These are phyloP conservation scores for Dicranocentrus wangi DNA, from an alignment of 2,888 invertebrate genomes.

Conservation along the genomic window DNA sequence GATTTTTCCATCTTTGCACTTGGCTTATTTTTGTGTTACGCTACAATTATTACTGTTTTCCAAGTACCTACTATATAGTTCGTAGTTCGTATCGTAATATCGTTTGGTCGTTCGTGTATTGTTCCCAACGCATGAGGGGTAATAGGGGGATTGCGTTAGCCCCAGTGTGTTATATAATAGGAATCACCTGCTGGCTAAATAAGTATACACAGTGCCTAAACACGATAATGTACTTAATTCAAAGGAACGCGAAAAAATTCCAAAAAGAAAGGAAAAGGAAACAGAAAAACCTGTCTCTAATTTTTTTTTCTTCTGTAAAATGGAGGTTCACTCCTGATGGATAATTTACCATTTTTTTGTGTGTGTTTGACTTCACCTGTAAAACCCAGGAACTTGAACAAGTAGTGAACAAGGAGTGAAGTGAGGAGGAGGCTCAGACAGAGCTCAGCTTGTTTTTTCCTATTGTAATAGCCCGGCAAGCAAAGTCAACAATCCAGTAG, in stretches of 20 bases:
- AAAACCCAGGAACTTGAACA: too few relatives aligned
- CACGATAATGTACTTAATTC: slow-evolving; percentile 19
- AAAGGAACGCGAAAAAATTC: background rate
- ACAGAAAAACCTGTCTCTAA: slow-evolving; percentile 33
- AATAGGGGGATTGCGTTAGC: too few relatives aligned
- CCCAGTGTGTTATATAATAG: background rate
- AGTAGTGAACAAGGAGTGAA: too few relatives aligned
- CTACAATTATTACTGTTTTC: slow-evolving; percentile 38
- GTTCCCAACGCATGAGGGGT: background rate
- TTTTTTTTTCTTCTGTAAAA: background rate
- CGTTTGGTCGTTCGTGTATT: background rate
- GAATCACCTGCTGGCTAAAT: slow-evolving; percentile 10
- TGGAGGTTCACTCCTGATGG: background rate
- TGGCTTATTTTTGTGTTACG: slow-evolving; percentile 59
- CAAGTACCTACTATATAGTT: background rate
- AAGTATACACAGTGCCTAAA: slow-evolving; percentile 7
- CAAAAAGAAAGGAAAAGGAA: slow-evolving; percentile 51
- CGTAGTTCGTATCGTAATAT: background rate
- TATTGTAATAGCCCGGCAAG: background rate
- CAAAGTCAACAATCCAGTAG: slow-evolving; percentile 4
- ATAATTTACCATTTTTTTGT: slow-evolving; percentile 1
- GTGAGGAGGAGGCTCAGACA: background rate
- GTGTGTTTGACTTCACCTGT: background rate
- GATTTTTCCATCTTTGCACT: slow-evolving; percentile 58
- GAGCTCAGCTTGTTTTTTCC: background rate